Percentiles rank a stretch among this genome's conserved stretches.
phyloP scores from a whole-genome alignment of 2,888 invertebrate species.

The Villa cingulata region DNA sequence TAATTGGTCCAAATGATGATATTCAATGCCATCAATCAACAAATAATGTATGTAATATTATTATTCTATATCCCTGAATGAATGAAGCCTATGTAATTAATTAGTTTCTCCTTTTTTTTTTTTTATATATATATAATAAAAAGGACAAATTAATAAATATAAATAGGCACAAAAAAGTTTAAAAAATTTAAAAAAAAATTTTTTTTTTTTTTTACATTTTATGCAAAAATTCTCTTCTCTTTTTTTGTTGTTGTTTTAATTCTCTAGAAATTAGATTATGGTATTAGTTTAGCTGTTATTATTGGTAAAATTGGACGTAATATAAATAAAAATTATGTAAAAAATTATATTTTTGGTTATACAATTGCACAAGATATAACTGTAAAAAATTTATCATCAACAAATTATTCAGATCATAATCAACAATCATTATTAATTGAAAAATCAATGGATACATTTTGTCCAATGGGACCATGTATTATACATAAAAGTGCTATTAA shows the following conservation, averaged over 20 bases:
- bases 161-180: no score
- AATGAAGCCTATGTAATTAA: no score
- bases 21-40: conserved; percentile 34
- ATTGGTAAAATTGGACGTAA: conserved; percentile 63
- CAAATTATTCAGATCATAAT: conserved; percentile 74
- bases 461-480: conserved; percentile 74
- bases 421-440: conserved; percentile 59
- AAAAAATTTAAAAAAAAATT: no score
- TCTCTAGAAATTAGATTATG: conserved; percentile 67
- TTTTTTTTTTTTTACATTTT: no score
- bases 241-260: background rate
- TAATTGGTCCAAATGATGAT: conserved; percentile 58
- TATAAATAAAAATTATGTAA: conserved; percentile 52
- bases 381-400: no score
- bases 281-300: conserved; percentile 73
- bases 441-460: conserved; percentile 77
- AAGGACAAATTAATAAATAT: no score
- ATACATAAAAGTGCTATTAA: conserved; percentile 57
- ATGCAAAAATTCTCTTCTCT: no score
- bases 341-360: conserved; percentile 68
- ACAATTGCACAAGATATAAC: conserved; percentile 78
- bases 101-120: no score
- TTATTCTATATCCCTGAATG: no score
- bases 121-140: no score
- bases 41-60: no score